Evolutionary conservation across 2,888 invertebrate species (phyloP).

Genomic region (Drosophila peninsularis): DNA sequence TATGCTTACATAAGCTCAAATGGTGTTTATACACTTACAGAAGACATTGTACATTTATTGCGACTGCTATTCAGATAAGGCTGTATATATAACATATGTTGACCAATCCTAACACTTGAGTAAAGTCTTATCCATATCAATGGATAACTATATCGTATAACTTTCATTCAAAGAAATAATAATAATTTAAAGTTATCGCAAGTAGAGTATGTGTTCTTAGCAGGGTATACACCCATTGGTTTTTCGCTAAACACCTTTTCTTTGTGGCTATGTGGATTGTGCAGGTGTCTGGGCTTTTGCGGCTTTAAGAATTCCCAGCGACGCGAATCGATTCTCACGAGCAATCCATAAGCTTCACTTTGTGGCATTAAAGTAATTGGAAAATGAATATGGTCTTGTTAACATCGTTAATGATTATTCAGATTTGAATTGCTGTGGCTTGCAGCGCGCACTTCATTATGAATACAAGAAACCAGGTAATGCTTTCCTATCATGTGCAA

Average conservation of each 20-base stretch:
- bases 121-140: neutral
- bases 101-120: neutral
- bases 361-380: conserved; percentile 26
- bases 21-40: neutral
- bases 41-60: neutral
- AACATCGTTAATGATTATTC: conserved; percentile 20
- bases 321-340: conserved; percentile 50
- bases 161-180: no score
- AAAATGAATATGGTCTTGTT: conserved; percentile 3
- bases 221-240: neutral
- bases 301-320: conserved; percentile 17
- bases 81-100: neutral
- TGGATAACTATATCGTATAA: neutral
- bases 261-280: conserved; percentile 9
- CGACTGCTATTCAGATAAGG: neutral
- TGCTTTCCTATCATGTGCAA: conserved; percentile 1
- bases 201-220: neutral
- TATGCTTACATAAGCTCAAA: neutral
- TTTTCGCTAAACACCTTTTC: neutral
- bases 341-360: conserved; percentile 17
- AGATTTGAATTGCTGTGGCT: neutral
- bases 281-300: conserved; percentile 75
- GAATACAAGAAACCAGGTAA: conserved; percentile 3
- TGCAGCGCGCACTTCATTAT: conserved; percentile 9
- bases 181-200: no score